phyloP scores from a whole-genome alignment of 1,140 invertebrate species.

The Scaptomyza pallida region DNA sequence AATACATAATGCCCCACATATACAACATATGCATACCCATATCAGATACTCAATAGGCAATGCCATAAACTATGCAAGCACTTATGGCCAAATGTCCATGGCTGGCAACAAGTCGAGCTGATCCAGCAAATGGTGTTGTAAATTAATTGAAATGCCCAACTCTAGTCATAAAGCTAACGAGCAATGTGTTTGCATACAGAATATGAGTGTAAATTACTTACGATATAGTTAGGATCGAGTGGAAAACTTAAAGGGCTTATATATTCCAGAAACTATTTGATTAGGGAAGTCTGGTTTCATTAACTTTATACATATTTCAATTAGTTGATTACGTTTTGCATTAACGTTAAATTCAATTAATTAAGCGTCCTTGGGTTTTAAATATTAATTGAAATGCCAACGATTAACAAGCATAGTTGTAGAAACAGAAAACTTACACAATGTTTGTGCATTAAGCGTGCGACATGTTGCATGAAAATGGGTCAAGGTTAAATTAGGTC shows the following conservation, averaged over 20 bases:
- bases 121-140: not conserved
- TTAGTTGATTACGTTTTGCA: not conserved
- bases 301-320: not conserved
- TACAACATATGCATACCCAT: slow-evolving; percentile 10
- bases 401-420: slow-evolving; percentile 1
- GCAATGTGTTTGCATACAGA: not conserved
- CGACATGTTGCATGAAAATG: slow-evolving; percentile 40
- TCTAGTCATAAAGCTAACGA: slow-evolving; percentile 11
- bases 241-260: not conserved
- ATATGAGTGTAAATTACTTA: not conserved
- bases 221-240: not conserved
- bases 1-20: slow-evolving; percentile 4
- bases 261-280: no score
- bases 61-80: slow-evolving; percentile 12
- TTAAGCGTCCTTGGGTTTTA: slow-evolving; percentile 30
- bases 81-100: not conserved
- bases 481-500: slow-evolving; percentile 79
- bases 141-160: slow-evolving; percentile 10
- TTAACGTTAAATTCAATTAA: slow-evolving; percentile 14
- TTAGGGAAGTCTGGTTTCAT: no score
- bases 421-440: slow-evolving; percentile 22
- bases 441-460: slow-evolving; percentile 5
- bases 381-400: slow-evolving; percentile 19
- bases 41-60: slow-evolving; percentile 5
- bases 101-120: not conserved